These are phyloP conservation scores for Helogale parvula DNA, from an alignment of 2,113 vertebrate genomes.

Conservation along the genomic window DNA sequence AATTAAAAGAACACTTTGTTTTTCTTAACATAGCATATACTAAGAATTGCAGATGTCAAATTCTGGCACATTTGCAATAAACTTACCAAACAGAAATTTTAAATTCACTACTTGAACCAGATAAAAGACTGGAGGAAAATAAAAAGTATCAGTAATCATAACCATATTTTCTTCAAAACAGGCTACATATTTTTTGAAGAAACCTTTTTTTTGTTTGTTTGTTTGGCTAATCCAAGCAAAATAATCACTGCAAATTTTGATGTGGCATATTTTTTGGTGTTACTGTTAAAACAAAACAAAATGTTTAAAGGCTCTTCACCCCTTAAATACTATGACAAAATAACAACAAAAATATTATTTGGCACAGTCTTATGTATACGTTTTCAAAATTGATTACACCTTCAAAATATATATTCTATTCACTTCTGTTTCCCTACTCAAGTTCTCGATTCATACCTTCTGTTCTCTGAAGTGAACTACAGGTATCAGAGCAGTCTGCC, in stretches of 20 bases:
- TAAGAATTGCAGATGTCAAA: slow-evolving; percentile 70
- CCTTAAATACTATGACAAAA: background rate
- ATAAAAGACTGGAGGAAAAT: slow-evolving; percentile 53
- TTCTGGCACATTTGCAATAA: slow-evolving; percentile 66
- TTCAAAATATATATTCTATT: background rate
- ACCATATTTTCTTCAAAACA: slow-evolving; percentile 70
- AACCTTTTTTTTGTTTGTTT: background rate
- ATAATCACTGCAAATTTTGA: background rate
- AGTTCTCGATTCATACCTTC: background rate
- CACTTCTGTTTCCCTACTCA: background rate
- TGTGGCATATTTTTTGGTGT: background rate
- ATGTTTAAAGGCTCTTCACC: background rate
- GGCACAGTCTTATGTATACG: background rate
- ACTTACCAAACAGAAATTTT: slow-evolving; percentile 61
- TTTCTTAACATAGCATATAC: slow-evolving; percentile 56
- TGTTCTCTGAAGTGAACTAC: background rate
- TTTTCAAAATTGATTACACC: background rate
- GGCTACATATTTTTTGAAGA: slow-evolving; percentile 6
- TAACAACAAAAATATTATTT: background rate
- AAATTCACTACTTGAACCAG: slow-evolving; percentile 58
- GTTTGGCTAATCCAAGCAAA: background rate
- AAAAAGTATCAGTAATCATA: slow-evolving; percentile 68
- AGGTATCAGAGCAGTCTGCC: background rate
- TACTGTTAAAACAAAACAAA: background rate
- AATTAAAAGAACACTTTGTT: slow-evolving; percentile 72